Conservation (phyloP, 2,113 vertebrate genomes). For the Scalopus aquaticus region DNA sequence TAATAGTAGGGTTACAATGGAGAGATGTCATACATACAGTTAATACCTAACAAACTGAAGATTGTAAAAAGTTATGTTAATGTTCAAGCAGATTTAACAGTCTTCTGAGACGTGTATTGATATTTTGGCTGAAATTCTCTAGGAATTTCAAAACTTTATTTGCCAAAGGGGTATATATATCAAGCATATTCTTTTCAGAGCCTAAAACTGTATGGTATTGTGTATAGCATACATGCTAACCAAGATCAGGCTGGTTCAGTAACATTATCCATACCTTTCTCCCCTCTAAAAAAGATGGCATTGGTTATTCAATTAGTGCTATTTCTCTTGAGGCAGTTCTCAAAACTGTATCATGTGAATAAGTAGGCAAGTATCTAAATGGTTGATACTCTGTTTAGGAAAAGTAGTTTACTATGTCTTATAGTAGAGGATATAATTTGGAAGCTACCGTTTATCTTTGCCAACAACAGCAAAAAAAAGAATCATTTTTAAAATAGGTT, state of each 20-base stretch:
- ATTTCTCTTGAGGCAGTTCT: constrained; percentile 69
- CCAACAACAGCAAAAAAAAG: constrained; percentile 65
- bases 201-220: constrained; percentile 31
- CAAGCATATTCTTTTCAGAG: constrained; percentile 32
- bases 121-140: background rate
- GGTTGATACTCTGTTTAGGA: background rate
- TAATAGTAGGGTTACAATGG: background rate
- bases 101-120: background rate
- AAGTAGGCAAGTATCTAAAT: background rate
- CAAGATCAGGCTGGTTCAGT: constrained; percentile 55
- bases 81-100: background rate
- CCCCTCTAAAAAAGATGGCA: background rate
- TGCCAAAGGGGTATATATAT: constrained; percentile 47
- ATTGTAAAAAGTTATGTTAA: constrained; percentile 1
- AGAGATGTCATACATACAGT: background rate
- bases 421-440: background rate
- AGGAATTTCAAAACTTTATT: constrained; percentile 2
- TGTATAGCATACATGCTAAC: constrained; percentile 27
- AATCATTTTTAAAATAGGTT: constrained; percentile 19
- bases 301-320: constrained; percentile 41
- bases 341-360: background rate
- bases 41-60: background rate
- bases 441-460: constrained; percentile 60
- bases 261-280: constrained; percentile 64
- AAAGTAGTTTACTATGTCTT: background rate